Conservation (phyloP, 1,140 invertebrate genomes). For the Branchinecta lindahli region DNA sequence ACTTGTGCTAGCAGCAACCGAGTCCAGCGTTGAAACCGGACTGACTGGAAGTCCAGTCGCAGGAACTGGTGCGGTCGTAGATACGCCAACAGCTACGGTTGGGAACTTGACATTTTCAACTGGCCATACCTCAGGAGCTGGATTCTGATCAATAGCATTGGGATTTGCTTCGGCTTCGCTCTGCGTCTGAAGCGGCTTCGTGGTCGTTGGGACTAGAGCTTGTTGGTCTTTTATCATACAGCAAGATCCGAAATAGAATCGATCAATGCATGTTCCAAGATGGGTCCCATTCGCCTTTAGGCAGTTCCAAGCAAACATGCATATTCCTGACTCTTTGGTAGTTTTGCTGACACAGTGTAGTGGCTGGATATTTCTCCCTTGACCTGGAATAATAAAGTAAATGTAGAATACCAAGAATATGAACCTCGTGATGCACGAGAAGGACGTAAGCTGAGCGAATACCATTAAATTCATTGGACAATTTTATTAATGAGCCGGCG, state of each 20-base stretch:
- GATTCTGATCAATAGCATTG: neutral
- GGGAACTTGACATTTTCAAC: neutral
- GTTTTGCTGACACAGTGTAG: constrained; percentile 63
- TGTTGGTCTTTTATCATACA: constrained; percentile 33
- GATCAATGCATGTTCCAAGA: constrained; percentile 74
- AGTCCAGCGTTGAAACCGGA: too few relatives aligned
- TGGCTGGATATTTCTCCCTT: constrained; percentile 67
- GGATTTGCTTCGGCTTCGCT: neutral
- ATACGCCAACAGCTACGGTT: too few relatives aligned
- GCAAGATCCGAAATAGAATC: constrained; percentile 80
- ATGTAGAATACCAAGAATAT: neutral
- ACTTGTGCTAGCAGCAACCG: too few relatives aligned
- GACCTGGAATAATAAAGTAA: constrained; percentile 39
- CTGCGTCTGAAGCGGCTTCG: neutral
- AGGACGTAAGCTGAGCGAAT: too few relatives aligned
- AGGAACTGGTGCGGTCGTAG: too few relatives aligned
- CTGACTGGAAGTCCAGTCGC: too few relatives aligned
- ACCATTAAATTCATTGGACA: too few relatives aligned
- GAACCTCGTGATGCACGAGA: neutral
- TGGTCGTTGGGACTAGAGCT: neutral
- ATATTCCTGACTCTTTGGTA: constrained; percentile 60
- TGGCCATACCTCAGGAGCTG: neutral
- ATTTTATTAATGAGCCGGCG: too few relatives aligned
- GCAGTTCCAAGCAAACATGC: constrained; percentile 88
- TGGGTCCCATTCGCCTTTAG: constrained; percentile 77